These are phyloP conservation scores for Seriola rivoliana DNA, from an alignment of 2,113 vertebrate species.

Conservation along the genomic window DNA sequence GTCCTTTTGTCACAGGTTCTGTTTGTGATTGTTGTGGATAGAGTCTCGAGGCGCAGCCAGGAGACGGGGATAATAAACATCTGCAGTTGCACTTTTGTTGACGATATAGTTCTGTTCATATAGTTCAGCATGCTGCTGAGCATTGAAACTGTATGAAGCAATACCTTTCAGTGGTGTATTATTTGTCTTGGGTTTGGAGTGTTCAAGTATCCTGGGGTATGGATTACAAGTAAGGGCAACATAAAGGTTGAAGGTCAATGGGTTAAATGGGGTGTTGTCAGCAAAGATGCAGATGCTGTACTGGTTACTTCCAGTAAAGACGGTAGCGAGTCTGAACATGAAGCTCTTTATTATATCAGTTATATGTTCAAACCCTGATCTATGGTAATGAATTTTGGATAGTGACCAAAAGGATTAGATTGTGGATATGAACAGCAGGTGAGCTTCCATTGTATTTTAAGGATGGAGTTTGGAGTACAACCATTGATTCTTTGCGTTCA, in stretches of 20 bases:
- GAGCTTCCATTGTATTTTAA: no score
- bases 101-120: not conserved
- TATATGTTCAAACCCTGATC: not conserved
- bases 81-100: not conserved
- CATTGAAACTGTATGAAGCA: not conserved
- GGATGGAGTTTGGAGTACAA: no score
- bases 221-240: not conserved
- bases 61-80: not conserved
- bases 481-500: no score
- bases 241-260: not conserved
- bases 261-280: no score
- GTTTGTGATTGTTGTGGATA: not conserved
- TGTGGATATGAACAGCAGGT: no score
- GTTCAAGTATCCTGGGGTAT: not conserved
- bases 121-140: not conserved
- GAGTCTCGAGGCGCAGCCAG: not conserved
- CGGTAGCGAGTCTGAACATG: no score
- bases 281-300: no score
- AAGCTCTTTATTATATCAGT: not conserved
- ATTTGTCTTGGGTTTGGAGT: not conserved
- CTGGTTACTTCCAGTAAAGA: no score
- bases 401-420: no score
- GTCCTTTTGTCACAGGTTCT: not conserved
- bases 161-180: not conserved
- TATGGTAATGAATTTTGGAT: not conserved